Conservation (phyloP, 1,140 invertebrate genomes). For the Diprion similis region DNA sequence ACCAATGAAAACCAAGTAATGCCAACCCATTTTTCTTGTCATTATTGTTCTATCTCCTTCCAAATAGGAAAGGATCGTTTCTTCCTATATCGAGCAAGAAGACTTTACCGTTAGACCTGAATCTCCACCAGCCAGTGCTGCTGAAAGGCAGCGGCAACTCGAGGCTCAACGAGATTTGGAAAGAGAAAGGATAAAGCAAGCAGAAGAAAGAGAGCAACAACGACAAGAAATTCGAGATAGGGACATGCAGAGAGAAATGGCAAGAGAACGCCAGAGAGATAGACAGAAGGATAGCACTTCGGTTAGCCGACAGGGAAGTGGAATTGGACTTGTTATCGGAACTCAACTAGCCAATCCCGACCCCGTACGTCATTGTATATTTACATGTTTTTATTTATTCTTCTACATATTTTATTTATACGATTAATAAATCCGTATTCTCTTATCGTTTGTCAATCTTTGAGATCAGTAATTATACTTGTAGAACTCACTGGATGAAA, state of each 20-base stretch:
- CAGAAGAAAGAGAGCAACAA: conserved; percentile 52
- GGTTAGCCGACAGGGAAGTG: conserved; percentile 40
- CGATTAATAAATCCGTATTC: conserved; percentile 11
- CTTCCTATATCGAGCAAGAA: conserved; percentile 52
- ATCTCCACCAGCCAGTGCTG: conserved; percentile 34
- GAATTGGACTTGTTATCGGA: conserved; percentile 74
- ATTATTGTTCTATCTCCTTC: conserved; percentile 11
- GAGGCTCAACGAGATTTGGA: conserved; percentile 53
- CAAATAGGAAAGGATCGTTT: conserved; percentile 48
- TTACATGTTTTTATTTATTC: neutral
- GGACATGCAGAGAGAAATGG: conserved; percentile 52
- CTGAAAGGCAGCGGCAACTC: conserved; percentile 45
- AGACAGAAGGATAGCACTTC: conserved; percentile 45
- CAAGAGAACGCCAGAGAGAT: conserved; percentile 56
- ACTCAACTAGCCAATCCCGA: conserved; percentile 71
- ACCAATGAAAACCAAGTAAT: conserved; percentile 32
- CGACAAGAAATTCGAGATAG: conserved; percentile 48
- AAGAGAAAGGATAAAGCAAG: conserved; percentile 54
- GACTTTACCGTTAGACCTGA: conserved; percentile 47
- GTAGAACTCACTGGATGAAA: conserved; percentile 83
- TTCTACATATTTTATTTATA: conserved; percentile 1
- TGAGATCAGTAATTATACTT: conserved; percentile 26
- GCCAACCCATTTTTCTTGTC: neutral
- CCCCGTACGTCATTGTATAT: conserved; percentile 64
- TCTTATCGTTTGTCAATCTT: conserved; percentile 17